Evolutionary conservation across 2,797 vertebrate species (phyloP).

Genomic region (Thamnophis elegans): DNA sequence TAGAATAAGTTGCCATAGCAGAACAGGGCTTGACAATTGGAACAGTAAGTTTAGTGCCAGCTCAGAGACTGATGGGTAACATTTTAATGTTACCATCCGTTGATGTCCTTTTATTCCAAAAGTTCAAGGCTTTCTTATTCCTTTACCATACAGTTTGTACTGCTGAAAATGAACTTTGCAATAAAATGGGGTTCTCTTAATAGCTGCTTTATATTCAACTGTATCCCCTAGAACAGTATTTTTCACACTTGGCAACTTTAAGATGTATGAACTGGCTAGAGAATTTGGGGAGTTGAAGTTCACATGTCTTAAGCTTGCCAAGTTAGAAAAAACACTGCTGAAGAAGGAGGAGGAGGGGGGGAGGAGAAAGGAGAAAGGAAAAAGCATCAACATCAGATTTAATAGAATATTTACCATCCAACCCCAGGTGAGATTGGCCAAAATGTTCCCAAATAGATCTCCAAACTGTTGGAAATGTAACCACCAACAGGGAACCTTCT

Average conservation of each 20-base stretch:
- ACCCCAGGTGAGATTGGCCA: no score
- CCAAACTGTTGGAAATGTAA: no score
- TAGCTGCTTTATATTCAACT: not conserved
- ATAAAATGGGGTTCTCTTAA: not conserved
- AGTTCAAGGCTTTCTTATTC: not conserved
- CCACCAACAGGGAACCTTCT: no score
- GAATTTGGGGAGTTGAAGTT: not conserved
- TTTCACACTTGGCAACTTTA: not conserved
- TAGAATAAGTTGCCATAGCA: not conserved
- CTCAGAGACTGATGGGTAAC: not conserved
- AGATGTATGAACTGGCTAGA: not conserved
- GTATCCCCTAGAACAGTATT: not conserved
- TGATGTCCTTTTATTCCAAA: not conserved
- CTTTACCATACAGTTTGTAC: not conserved
- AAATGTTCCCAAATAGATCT: no score
- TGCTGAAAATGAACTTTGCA: not conserved
- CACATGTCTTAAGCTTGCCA: not conserved
- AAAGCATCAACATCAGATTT: not conserved
- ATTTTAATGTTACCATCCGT: not conserved
- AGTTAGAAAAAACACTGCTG: not conserved
- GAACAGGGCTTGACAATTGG: not conserved
- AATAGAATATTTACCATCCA: not conserved
- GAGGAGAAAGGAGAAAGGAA: not conserved
- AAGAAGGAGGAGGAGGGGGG: not conserved
- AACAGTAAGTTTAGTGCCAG: not conserved